Evolutionary conservation across 2,888 invertebrate genomes (phyloP), one percentile per base, ranked within the genome.

Genomic region (Dexiosoma caninum): DNA sequence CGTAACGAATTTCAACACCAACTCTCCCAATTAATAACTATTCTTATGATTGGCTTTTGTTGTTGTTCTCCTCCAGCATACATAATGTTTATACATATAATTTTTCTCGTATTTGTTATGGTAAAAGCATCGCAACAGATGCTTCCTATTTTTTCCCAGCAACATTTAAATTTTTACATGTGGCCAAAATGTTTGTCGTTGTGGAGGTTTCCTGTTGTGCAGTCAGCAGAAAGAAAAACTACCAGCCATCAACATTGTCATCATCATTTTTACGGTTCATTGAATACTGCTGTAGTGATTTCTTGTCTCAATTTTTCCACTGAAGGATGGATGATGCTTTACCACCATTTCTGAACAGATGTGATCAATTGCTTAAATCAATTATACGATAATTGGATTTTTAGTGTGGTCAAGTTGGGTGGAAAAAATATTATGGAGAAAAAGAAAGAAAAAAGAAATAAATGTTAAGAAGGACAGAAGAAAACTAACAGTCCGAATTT

Each of bases 381-480:
- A 76, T 76, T 72, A 72, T 72, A 76, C 69, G 72, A 44, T 81
- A 81, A 81, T 81, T 81, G 67, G 57, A 40, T 67, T 81, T 71
- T 62, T 76, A 62, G 76, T 80, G 76, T 80, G 76, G 79, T 75
- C 75, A 70, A 75, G 57, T 23, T 57, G 57, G 57, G 40, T 62
- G 59, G 42, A 60, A 35, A n/a, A 7, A 51, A 32, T 60, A 42
- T n/a, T 1, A 19, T 12, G 14, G n/a, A n/a, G n/a, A n/a, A n/a
- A n/a, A n/a, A n/a, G n/a, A n/a, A n/a, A n/a, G n/a, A n/a, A n/a
- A n/a, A n/a, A n/a, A n/a, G n/a, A 44, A 59, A 40, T 9, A 40
- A 40, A 12, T 32, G 3, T 27, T 5, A 27, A 6, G 27, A 27
- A 27, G 27, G 27, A 27, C 27, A 27, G 27, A 27, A 27, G n/a